Percentiles rank a stretch among this genome's conserved stretches.
Evolutionary conservation across 2,113 vertebrate species (phyloP).

Genomic region (Tenrec ecaudatus): DNA sequence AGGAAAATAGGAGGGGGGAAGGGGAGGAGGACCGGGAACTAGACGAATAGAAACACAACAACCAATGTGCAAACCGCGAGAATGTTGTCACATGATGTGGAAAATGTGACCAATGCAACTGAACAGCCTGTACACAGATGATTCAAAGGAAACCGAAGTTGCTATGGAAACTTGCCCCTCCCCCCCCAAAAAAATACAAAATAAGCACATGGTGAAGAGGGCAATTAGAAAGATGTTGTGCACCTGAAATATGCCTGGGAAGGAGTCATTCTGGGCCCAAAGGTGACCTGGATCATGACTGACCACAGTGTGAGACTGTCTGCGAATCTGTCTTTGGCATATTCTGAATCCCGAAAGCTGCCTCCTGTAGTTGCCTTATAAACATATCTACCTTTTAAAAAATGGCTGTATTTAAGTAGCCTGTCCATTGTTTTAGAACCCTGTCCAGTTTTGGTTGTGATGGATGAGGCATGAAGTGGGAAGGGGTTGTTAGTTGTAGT

Average conservation of each 20-base stretch:
- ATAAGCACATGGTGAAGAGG: too few species aligned
- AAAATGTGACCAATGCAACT: neutral
- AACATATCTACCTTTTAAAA: neutral
- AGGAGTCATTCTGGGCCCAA: too few species aligned
- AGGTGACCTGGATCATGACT: conserved; percentile 6
- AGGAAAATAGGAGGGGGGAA: neutral
- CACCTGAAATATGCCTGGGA: conserved; percentile 26
- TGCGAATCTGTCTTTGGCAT: neutral
- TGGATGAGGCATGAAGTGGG: neutral
- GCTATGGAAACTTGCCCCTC: neutral
- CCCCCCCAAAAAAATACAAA: neutral
- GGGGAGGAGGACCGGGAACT: neutral
- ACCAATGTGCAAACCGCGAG: neutral
- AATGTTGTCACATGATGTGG: neutral
- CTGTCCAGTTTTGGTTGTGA: too few species aligned
- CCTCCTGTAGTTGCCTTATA: neutral
- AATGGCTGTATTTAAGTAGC: neutral
- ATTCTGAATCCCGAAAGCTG: neutral
- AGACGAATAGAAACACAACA: neutral
- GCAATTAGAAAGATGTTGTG: neutral
- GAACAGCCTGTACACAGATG: neutral
- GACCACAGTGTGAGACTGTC: neutral
- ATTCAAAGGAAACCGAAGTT: neutral
- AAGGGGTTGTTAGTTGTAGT: neutral
- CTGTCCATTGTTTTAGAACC: too few species aligned